These are phyloP conservation scores for Sebastes melanostomus DNA, from an alignment of 2,797 vertebrate genomes.

Conservation along the genomic window DNA sequence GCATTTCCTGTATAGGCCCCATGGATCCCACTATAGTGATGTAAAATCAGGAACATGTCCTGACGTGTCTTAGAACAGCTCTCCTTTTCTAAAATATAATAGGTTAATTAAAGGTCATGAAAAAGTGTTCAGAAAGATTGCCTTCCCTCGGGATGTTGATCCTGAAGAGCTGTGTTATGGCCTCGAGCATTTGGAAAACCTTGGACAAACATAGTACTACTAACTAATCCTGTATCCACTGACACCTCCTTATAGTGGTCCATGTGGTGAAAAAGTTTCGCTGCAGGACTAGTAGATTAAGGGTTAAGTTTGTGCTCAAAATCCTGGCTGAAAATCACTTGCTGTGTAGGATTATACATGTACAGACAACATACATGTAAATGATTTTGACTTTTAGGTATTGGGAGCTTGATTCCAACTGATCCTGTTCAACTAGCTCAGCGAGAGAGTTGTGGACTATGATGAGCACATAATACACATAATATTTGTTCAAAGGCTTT, in stretches of 20 bases:
- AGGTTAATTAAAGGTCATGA: neutral
- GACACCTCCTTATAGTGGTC: neutral
- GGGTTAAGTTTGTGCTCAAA: neutral
- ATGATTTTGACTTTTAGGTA: neutral
- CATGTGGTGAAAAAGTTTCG: neutral
- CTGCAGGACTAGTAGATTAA: neutral
- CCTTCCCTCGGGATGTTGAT: neutral
- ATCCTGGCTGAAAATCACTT: neutral
- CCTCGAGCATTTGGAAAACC: neutral
- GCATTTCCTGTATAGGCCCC: constrained; percentile 8
- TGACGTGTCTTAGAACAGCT: neutral
- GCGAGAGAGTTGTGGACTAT: neutral
- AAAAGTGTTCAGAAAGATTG: neutral
- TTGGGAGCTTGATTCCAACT: neutral
- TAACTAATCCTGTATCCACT: neutral
- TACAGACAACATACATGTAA: neutral
- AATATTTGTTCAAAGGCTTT: constrained; percentile 40
- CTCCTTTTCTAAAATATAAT: neutral
- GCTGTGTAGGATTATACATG: neutral
- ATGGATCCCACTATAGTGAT: neutral
- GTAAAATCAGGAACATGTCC: constrained; percentile 4
- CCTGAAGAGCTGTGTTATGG: neutral
- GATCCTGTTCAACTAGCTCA: constrained; percentile 46
- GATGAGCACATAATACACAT: neutral
- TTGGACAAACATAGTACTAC: neutral